These are phyloP conservation scores for Notiomystis cincta DNA, from an alignment of 2,113 vertebrate species.

Conservation along the genomic window DNA sequence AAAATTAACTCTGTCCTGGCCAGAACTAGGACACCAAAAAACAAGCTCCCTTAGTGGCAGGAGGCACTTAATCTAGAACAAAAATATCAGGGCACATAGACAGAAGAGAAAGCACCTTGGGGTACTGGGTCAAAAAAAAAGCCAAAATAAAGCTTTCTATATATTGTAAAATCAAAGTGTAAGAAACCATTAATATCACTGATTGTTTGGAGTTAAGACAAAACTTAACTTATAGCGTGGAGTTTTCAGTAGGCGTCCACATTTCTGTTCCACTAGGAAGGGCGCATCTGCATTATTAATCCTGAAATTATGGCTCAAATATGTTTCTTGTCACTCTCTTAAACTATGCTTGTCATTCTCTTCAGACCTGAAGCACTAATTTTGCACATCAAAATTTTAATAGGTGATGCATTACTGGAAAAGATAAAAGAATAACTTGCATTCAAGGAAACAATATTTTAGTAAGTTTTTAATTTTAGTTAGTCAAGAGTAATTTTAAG, in stretches of 20 bases:
- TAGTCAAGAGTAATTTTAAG: not conserved
- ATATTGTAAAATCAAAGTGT: not conserved
- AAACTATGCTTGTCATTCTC: not conserved
- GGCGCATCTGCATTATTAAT: not conserved
- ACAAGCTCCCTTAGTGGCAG: not conserved
- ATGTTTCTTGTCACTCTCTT: not conserved
- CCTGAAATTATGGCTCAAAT: not conserved
- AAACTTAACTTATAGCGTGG: not conserved
- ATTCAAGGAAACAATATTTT: not conserved
- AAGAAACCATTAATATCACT: not conserved
- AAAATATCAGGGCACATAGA: not conserved
- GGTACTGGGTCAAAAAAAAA: not conserved
- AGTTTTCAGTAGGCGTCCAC: not conserved
- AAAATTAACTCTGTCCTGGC: not conserved
- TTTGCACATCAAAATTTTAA: conserved; percentile 16
- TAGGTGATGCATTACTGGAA: not conserved
- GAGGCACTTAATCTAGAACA: not conserved
- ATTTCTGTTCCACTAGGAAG: not conserved
- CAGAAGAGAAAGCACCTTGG: not conserved
- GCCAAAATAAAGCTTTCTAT: not conserved
- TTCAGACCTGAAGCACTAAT: not conserved
- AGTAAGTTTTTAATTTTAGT: not conserved
- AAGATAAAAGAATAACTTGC: not conserved
- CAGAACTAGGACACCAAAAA: not conserved
- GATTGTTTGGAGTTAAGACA: not conserved